These are phyloP conservation scores for Palythoa grandiflora DNA, from an alignment of 92 coral and sea anemone genomes.

Conservation along the genomic window DNA sequence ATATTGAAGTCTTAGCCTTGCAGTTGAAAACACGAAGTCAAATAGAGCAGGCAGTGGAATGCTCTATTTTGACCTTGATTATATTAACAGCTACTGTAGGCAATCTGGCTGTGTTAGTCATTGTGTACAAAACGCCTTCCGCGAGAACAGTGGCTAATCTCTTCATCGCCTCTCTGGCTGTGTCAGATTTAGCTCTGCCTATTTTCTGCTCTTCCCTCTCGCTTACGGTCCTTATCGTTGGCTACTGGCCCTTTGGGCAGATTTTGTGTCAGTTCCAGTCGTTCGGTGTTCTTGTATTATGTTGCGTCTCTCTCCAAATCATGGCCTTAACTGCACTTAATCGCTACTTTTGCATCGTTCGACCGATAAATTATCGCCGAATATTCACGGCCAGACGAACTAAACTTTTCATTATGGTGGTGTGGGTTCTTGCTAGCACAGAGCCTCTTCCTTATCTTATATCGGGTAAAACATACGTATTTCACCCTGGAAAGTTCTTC, in stretches of 20 bases:
- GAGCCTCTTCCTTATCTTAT: slow-evolving; percentile 53
- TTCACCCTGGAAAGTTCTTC: slow-evolving; percentile 63
- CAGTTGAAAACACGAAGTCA: slow-evolving; percentile 50
- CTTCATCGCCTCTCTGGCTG: slow-evolving; percentile 65
- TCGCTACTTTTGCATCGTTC: slow-evolving; percentile 68
- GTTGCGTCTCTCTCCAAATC: slow-evolving; percentile 66
- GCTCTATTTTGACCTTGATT: slow-evolving; percentile 2
- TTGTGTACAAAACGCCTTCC: slow-evolving; percentile 61
- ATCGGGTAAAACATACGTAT: slow-evolving; percentile 36
- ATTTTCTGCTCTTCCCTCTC: slow-evolving; percentile 45
- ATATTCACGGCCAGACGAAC: slow-evolving; percentile 58
- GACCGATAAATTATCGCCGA: slow-evolving; percentile 45
- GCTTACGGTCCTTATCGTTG: slow-evolving; percentile 27
- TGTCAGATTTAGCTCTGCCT: slow-evolving; percentile 64
- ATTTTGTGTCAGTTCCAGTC: slow-evolving; percentile 64
- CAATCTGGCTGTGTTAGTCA: slow-evolving; percentile 57
- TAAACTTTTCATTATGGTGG: slow-evolving; percentile 37
- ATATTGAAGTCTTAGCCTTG: slow-evolving; percentile 1
- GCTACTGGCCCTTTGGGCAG: slow-evolving; percentile 29
- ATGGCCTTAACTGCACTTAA: slow-evolving; percentile 73
- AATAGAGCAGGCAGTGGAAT: slow-evolving; percentile 33
- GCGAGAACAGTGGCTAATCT: slow-evolving; percentile 66
- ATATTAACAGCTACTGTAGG: slow-evolving; percentile 54
- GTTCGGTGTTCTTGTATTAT: slow-evolving; percentile 46
- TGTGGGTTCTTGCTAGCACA: slow-evolving; percentile 52